A percentile compares a stretch with the other conserved stretches of the same genome.
Evolutionary conservation across 2,888 invertebrate genomes (phyloP).

Genomic region (Eurytoma adleriae): DNA sequence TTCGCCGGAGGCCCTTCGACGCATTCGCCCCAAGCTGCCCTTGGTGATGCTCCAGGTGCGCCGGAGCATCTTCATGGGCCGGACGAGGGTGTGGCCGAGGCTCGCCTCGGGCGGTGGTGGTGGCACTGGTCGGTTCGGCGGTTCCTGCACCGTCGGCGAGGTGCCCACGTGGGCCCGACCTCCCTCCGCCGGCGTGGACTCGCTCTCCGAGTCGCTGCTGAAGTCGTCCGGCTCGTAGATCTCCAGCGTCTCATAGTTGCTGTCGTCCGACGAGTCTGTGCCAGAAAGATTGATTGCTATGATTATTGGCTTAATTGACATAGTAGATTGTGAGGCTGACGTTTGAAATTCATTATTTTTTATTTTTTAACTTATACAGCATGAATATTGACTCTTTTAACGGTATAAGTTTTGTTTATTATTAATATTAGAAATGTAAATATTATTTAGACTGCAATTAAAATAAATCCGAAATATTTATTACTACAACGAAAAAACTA

Average conservation of each 20-base stretch:
- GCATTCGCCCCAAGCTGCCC: constrained; percentile 70
- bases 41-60: constrained; percentile 74
- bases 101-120: constrained; percentile 71
- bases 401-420: too few relatives aligned
- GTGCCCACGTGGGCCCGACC: constrained; percentile 65
- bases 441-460: too few relatives aligned
- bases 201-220: constrained; percentile 65
- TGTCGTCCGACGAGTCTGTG: constrained; percentile 69
- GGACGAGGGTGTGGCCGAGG: constrained; percentile 69
- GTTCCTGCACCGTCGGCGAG: constrained; percentile 59
- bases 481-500: too few relatives aligned
- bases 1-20: constrained; percentile 64
- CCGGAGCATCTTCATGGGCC: constrained; percentile 70
- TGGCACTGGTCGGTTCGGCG: constrained; percentile 58
- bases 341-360: too few relatives aligned
- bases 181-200: constrained; percentile 56
- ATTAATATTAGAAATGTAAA: too few relatives aligned
- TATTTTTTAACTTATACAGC: too few relatives aligned
- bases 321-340: too few relatives aligned
- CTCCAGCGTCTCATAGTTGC: constrained; percentile 71
- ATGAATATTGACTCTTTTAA: too few relatives aligned
- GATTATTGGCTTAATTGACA: too few relatives aligned
- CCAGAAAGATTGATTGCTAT: background rate
- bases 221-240: constrained; percentile 69
- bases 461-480: too few relatives aligned